These are phyloP conservation scores for Mus minutoides DNA, from an alignment of 2,797 vertebrate species.

Conservation along the genomic window DNA sequence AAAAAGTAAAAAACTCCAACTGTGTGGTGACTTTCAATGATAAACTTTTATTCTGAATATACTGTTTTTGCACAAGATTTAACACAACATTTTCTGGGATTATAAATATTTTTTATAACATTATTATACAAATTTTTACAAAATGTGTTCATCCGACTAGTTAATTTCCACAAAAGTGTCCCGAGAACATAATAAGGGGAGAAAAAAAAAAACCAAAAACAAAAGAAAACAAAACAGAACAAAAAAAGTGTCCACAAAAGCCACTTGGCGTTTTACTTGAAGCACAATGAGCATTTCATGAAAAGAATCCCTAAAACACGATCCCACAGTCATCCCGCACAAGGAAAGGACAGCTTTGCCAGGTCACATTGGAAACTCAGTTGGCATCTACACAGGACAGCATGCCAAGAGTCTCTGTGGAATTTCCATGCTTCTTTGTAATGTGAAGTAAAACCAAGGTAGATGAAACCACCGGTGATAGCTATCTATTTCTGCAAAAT, in stretches of 20 bases:
- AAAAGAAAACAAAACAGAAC: conserved; percentile 78
- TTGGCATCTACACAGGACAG: conserved; percentile 86
- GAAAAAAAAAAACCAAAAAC: conserved; percentile 84
- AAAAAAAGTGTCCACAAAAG: conserved; percentile 87
- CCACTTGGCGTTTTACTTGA: conserved; percentile 87
- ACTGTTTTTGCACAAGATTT: conserved; percentile 98
- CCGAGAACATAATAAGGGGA: conserved; percentile 95
- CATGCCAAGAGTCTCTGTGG: conserved; percentile 83
- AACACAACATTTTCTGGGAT: conserved; percentile 93
- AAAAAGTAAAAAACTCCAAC: conserved; percentile 61
- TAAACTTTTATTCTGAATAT: conserved; percentile 99
- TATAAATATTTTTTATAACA: conserved; percentile 96
- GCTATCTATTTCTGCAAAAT: conserved; percentile 77
- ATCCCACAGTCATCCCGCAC: conserved; percentile 88
- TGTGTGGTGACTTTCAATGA: conserved; percentile 91
- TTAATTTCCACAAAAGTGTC: conserved; percentile 98
- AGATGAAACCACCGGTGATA: conserved; percentile 76
- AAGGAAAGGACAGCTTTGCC: conserved; percentile 85
- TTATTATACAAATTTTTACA: conserved; percentile 99
- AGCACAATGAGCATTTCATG: conserved; percentile 90
- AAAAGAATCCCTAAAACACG: conserved; percentile 91
- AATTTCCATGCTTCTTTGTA: conserved; percentile 76
- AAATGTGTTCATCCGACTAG: conserved; percentile 95
- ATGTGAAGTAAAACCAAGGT: conserved; percentile 78
- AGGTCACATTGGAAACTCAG: conserved; percentile 87